These are phyloP conservation scores for Xestia rhomboidea DNA, from an alignment of 2,888 invertebrate genomes.

Conservation along the genomic window DNA sequence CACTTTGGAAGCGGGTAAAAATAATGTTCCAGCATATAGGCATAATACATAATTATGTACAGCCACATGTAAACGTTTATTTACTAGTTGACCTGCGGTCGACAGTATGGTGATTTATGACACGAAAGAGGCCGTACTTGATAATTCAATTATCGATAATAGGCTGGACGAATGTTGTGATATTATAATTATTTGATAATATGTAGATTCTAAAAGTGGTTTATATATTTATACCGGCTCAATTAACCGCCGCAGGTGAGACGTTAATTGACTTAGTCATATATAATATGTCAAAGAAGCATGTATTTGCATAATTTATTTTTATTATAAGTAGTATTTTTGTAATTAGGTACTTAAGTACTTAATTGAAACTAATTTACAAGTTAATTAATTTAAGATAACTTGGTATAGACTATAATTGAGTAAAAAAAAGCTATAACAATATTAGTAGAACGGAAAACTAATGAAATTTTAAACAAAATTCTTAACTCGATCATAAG, in stretches of 20 bases:
- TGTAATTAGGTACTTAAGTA: slow-evolving; percentile 9
- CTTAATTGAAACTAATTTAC: neutral
- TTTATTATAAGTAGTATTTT: slow-evolving; percentile 4
- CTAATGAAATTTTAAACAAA: no score
- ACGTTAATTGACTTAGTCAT: slow-evolving; percentile 21
- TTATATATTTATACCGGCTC: slow-evolving; percentile 29
- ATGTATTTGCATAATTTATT: neutral
- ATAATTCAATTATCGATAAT: slow-evolving; percentile 52
- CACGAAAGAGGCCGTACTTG: slow-evolving; percentile 50
- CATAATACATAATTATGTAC: neutral
- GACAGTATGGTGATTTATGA: slow-evolving; percentile 62
- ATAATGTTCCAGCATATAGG: neutral
- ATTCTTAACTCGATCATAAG: no score
- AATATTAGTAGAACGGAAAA: neutral
- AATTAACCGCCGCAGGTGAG: slow-evolving; percentile 1
- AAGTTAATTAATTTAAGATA: neutral
- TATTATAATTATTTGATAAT: slow-evolving; percentile 64
- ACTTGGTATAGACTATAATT: neutral
- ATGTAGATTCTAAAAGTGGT: slow-evolving; percentile 22
- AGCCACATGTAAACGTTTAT: slow-evolving; percentile 6
- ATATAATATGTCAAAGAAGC: neutral
- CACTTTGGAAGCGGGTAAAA: neutral
- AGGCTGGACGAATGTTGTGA: slow-evolving; percentile 23
- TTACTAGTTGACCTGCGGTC: slow-evolving; percentile 53
- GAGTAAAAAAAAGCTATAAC: neutral